Evolutionary conservation across 2,113 vertebrate species (phyloP), one percentile per base, ranked within the genome.

Genomic region (Oxyura jamaicensis): DNA sequence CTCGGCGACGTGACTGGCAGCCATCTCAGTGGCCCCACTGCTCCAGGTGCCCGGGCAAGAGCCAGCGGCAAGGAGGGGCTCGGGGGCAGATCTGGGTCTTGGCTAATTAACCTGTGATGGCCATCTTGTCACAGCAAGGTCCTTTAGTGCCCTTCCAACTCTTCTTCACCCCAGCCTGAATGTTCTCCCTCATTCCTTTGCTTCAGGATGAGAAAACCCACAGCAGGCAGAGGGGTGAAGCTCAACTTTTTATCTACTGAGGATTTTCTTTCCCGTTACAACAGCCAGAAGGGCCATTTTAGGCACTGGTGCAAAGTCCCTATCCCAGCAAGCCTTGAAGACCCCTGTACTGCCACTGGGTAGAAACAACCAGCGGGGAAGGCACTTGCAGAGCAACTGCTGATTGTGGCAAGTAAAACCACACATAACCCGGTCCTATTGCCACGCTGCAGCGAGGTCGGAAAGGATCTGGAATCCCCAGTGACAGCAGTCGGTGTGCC

Each of bases 261-360:
- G 18, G 17, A 21, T 65, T 21, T 68, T 29, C 3, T 21, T 68
- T 29, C 3, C 4, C 33, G 4, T 85, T 18, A 48, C 19, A 10
- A 4, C 2, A 29, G 8, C 5, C 42, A 79, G 53, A 65, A 82
- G 3, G 7, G 15, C 35, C 14, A 48, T 79, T 79, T 42, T 68
- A 56, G 62, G 15, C 13, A 53, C 4, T 0, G 0, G 5, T 48
- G 29, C 52, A 10, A 35, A 15, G 31, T 26, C 4, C 12, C 65
- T 82, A 84, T 2, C 13, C 13, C 25, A 76, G 29, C 14, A 90
- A 86, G 39, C 19, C 0, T 0, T 42, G 33, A 68, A 79, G 76
- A 68, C 48, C 23, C 41, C 31, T 19, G 50, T 33, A 3, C 13
- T 82, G 56, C 17, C 0, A 0, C 39, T 0, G 1, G 5, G 15